A percentile compares a stretch with the other conserved stretches of the same genome.
phyloP scores from a whole-genome alignment of 2,888 invertebrate species.

The Chesias legatella region DNA sequence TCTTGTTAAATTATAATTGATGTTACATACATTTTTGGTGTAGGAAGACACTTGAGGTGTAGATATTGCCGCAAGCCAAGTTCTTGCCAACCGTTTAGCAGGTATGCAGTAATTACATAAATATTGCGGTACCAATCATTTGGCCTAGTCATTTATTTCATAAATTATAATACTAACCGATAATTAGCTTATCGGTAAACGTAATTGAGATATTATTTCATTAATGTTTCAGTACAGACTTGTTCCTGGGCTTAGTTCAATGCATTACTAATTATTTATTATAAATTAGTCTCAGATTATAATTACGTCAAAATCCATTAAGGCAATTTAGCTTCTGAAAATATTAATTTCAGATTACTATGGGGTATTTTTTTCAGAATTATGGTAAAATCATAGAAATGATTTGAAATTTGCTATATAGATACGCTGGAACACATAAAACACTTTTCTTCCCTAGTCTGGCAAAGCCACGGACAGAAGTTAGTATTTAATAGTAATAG shows the following conservation, averaged over 20 bases:
- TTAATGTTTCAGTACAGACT: constrained; percentile 7
- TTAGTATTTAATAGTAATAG: too few species aligned
- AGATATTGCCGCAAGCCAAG: constrained; percentile 21
- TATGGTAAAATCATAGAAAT: too few species aligned
- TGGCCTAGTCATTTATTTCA: constrained; percentile 17
- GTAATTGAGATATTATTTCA: constrained; percentile 23
- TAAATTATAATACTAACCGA: constrained; percentile 11
- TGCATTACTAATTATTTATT: neutral
- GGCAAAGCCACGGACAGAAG: too few species aligned
- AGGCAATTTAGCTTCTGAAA: too few species aligned
- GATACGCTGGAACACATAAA: too few species aligned
- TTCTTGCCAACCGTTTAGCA: constrained; percentile 17
- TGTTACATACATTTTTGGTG: constrained; percentile 29
- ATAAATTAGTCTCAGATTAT: constrained; percentile 1
- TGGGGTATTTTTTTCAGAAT: too few species aligned
- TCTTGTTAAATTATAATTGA: constrained; percentile 36
- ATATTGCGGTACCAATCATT: constrained; percentile 12
- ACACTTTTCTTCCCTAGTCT: neutral
- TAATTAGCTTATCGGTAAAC: constrained; percentile 22
- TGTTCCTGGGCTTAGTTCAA: neutral
- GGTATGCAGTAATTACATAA: constrained; percentile 18
- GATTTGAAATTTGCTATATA: too few species aligned
- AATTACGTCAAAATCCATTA: neutral
- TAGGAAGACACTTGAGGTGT: constrained; percentile 26
- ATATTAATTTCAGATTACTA: too few species aligned